Conservation (phyloP, 2,888 invertebrate species). For the Rhamphomyia laevipes region DNA sequence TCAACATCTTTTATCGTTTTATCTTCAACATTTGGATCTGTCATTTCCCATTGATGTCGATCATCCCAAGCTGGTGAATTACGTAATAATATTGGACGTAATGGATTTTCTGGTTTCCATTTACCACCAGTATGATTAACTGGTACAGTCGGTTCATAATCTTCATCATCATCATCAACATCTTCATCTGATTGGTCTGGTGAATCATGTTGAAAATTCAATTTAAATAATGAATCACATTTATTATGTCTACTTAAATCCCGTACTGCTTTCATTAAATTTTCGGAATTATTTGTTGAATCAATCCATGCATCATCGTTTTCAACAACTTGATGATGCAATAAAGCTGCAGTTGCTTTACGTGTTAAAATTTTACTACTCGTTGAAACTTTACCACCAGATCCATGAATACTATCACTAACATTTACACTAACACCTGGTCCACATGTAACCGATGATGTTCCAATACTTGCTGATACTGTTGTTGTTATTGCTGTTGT, state of each 20-base stretch:
- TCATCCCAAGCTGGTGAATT: conserved; percentile 45
- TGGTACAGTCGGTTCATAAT: conserved; percentile 43
- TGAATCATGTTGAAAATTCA: conserved; percentile 26
- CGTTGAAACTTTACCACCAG: neutral
- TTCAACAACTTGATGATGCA: conserved; percentile 30
- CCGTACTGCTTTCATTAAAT: conserved; percentile 52
- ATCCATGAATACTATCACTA: neutral
- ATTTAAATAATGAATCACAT: conserved; percentile 37
- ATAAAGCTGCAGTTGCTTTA: conserved; percentile 34
- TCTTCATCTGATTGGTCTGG: conserved; percentile 37
- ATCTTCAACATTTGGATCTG: conserved; percentile 32
- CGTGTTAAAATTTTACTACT: conserved; percentile 36
- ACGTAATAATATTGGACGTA: conserved; percentile 18
- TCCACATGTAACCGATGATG: conserved; percentile 16
- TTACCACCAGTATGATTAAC: conserved; percentile 49
- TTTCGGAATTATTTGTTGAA: conserved; percentile 26
- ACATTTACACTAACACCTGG: conserved; percentile 9
- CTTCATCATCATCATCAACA: conserved; percentile 35
- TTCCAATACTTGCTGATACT: conserved; percentile 37
- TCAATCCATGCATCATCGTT: conserved; percentile 32
- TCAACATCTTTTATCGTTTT: conserved; percentile 22
- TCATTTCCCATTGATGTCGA: conserved; percentile 19
- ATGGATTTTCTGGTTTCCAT: conserved; percentile 55
- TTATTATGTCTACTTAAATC: conserved; percentile 49
- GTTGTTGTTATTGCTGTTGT: conserved; percentile 9